Evolutionary conservation across 2,888 invertebrate genomes (phyloP).

Genomic region (Agrilus biguttatus): DNA sequence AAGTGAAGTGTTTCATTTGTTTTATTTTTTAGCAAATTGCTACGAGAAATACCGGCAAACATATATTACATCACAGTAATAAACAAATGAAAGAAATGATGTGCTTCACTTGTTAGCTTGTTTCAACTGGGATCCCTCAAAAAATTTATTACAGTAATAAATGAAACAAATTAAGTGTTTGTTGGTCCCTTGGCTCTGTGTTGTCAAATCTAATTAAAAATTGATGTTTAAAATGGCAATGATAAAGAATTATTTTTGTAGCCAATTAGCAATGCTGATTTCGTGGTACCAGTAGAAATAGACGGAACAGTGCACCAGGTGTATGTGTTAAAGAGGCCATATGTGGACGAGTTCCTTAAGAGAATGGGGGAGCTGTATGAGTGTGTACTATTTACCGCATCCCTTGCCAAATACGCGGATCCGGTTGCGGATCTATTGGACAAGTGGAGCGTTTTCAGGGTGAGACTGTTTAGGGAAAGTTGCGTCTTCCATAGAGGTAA

Average conservation of each 20-base stretch:
- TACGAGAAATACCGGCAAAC: too few species aligned
- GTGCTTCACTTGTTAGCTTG: too few species aligned
- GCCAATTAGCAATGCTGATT: slow-evolving; percentile 99
- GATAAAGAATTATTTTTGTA: slow-evolving; percentile 27
- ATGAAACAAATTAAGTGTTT: too few species aligned
- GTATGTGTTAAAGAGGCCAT: slow-evolving; percentile 97
- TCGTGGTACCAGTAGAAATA: slow-evolving; percentile 99
- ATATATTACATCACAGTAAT: too few species aligned
- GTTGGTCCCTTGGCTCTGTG: too few species aligned
- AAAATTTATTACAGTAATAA: too few species aligned
- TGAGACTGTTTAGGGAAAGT: slow-evolving; percentile 96
- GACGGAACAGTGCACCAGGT: slow-evolving; percentile 98
- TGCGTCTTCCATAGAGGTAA: slow-evolving; percentile 99
- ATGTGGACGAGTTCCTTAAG: slow-evolving; percentile 96
- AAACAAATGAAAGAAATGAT: too few species aligned
- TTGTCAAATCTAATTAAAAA: too few species aligned
- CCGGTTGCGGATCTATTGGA: slow-evolving; percentile 97
- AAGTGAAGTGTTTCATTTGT: too few species aligned
- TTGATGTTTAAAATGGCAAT: too few species aligned
- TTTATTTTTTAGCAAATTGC: too few species aligned
- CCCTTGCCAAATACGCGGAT: slow-evolving; percentile 98
- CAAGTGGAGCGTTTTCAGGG: slow-evolving; percentile 90
- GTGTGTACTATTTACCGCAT: slow-evolving; percentile 98
- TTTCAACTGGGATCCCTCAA: too few species aligned
- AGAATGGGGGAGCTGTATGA: slow-evolving; percentile 98